Base-by-base conservation (phyloP, 2,888 invertebrate genomes). In the Synergus japonicus region DNA sequence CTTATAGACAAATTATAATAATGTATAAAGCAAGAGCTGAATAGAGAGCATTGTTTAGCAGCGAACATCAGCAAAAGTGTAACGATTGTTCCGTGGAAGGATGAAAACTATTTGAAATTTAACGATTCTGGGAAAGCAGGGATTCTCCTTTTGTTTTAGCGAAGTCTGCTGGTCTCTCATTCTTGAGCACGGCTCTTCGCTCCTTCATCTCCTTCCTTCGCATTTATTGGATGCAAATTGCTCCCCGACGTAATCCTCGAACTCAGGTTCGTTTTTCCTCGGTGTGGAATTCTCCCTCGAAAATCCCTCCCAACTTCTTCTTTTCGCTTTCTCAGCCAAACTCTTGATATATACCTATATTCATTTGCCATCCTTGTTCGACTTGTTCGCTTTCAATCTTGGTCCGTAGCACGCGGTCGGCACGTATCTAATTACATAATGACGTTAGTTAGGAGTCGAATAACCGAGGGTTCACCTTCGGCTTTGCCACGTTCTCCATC, bases 371-470 rank as follows among this genome's bases (percentile, higher is more conserved):
- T 69, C 46, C 44, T 15, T 18, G 69, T 69, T 49, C 69, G 29
- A 29, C 29, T 60, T 13, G 22, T 60, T 60, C 60, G 60, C 22
- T 69, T 69, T 69, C 49, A 69, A 69, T 69, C 69, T 49, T 49
- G 49, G 22, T 37, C 29, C 15, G 13, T 4, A 69, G 49, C 29
- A 15, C 29, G 69, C 49, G 69, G 69, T 69, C 46, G 49, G 49
- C 69, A 69, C 69, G 86, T 87, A 86, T 87, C 86, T 88, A 88
- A 88, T 88, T 88, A 87, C 84, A 85, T 87, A 88, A 88, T 87
- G 85, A 88, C 86, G 86, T 88, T 88, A 88, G 85, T 85, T 85
- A 43, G 85, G 85, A 85, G 82, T 85, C 82, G 80, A 82, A 85
- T 86, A 85, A 82, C 87, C 82, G 29, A 49, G 69, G 69, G 44